Evolutionary conservation across 2,888 invertebrate species (phyloP), one percentile per base, ranked within the genome.

Genomic region (Ectemnius cavifrons): DNA sequence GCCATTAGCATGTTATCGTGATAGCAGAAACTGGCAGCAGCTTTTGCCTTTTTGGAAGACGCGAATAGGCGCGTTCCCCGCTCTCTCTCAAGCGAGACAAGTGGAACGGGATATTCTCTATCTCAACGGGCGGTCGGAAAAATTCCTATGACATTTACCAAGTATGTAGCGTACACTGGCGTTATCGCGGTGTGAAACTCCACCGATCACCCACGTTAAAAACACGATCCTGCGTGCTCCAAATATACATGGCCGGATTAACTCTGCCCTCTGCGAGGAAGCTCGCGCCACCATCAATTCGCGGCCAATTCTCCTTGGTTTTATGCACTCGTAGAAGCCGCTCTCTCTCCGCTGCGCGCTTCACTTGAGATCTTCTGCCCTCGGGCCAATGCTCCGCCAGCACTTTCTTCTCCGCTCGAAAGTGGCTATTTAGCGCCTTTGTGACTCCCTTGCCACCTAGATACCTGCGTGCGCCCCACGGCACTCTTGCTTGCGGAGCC

Each of bases 1-100:
- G 67, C 73, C 66, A 77, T 81, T 80, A 81, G 76, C 81, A 78
- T 78, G 71, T 76, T 80, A 76, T 69, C 64, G 75, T 69, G 74
- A 66, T 47, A 20, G 61, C 66, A 66, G 64, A 68, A 73, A 69
- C 75, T 46, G 52, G 63, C 63, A 52, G 16, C 46, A 37, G 37
- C 37, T 37, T 37, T 52, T 63, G 11, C 58, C 52, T 66, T 77
- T 70, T 68, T 59, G 63, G 63, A 63, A 52, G 52, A 62, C 18
- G 46, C n/a, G 46, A 62, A 46, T 18, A 11, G 37, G 37, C 37
- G 37, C 37, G 37, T 37, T 37, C 37, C 37, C 37, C 37, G 37
- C 52, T 52, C 18, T 18, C 16, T 52, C 52, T 52, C 18, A 18
- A n/a, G 52, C 52, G 18, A 16, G 18, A 18, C 18, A 52, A 52